Evolutionary conservation across 2,113 vertebrate genomes (phyloP), one percentile per base, ranked within the genome.

Genomic region (Gasterosteus nipponicus): DNA sequence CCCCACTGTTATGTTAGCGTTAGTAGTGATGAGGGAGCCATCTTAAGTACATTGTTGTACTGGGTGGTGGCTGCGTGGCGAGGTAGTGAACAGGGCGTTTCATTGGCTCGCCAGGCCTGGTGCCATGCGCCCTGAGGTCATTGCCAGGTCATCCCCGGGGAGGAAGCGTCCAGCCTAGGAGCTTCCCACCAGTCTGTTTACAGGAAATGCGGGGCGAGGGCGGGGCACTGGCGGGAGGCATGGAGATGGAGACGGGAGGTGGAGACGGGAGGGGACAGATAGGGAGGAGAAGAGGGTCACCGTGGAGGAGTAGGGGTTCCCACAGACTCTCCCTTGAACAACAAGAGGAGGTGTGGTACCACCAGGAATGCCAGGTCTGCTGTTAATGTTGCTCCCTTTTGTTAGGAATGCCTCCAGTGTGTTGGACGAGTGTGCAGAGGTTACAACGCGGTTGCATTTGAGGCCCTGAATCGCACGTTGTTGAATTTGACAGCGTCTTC

Each of bases 171-270:
- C 93, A 86, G 86, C 91, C 89, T 89, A 85, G 82, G 85, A 87
- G 90, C 83, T 92, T 91, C 92, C 92, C 92, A 89, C 87, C 74
- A 83, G 67, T 77, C 87, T 97, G 95, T 98, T 98, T 96, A 96
- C 95, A 96, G 96, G 96, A 98, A 97, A 97, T 97, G 96, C 96
- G 90, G 91, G 94, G 95, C 92, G 89, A 94, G 94, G 87, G 91
- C 87, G 86, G 72, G 80, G 79, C 68, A 69, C 42, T 77, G 80
- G 83, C 53, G 54, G 80, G 80, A 86, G 87, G 73, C 69, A 31
- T 39, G 56, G 78, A 86, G 83, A 67, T 78, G 74, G 82, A 85
- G 87, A 82, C 62, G 70, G 47, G 65, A 66, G 69, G 68, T 78
- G 74, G 82, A 85, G 87, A 82, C 62, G 70, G 47, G 65, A 66